Conservation (phyloP, 2,113 vertebrate species). For the Alligator mississippiensis region DNA sequence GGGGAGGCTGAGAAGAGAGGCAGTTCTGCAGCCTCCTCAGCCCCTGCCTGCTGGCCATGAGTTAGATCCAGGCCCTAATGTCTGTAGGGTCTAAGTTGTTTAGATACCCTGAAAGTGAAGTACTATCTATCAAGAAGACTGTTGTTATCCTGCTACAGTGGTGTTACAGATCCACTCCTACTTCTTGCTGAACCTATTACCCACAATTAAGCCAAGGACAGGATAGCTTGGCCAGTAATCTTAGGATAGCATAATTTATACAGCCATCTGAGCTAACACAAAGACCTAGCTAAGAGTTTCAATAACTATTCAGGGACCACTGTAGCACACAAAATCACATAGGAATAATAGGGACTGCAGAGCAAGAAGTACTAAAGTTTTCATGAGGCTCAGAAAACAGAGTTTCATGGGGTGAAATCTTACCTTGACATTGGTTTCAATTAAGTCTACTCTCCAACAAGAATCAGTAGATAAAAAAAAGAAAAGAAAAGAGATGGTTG, state of each 20-base stretch:
- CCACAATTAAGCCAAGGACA: neutral
- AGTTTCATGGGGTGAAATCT: neutral
- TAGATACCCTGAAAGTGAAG: too few relatives aligned
- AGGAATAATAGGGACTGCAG: neutral
- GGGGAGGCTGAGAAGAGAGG: too few relatives aligned
- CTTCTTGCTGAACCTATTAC: neutral
- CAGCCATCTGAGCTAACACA: neutral
- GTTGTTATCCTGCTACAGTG: too few relatives aligned
- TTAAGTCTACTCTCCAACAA: neutral
- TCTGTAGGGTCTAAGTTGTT: too few relatives aligned
- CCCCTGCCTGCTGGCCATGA: too few relatives aligned
- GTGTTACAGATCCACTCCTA: neutral
- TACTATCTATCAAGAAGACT: too few relatives aligned
- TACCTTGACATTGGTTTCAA: neutral
- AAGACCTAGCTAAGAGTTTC: neutral
- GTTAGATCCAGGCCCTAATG: too few relatives aligned
- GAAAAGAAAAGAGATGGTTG: too few relatives aligned
- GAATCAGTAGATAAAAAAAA: too few relatives aligned
- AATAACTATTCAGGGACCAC: neutral
- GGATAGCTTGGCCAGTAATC: neutral
- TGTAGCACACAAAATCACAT: neutral
- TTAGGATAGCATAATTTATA: neutral
- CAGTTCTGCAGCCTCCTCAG: too few relatives aligned
- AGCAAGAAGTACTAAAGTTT: neutral
- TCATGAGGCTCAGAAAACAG: neutral